Base-by-base conservation (phyloP, 2,797 vertebrate genomes). In the Perodicticus potto region DNA sequence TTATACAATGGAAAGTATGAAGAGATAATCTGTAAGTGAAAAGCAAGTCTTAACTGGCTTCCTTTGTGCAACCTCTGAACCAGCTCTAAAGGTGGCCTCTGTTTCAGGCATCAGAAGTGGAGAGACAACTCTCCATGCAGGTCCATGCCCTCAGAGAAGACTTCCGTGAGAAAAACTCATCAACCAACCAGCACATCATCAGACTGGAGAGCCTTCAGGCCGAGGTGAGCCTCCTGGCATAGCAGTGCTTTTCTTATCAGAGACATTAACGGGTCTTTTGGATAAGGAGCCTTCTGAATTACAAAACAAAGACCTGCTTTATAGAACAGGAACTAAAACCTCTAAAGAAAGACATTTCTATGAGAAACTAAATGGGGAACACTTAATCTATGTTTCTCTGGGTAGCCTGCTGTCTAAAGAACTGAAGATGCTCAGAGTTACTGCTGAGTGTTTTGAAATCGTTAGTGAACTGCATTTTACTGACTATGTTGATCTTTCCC, bases 71-170 rank as follows among this genome's bases (percentile, higher is more conserved):
- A 1, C 43, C 19, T 92, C 84, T 45, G 32, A 81, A 6, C 65
- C 25, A 34, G 45, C 61, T 45, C 59, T 93, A 49, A 72, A 83
- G 86, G 6, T 89, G 73, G 98, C 83, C 43, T 97, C 53, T 98
- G 55, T 97, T 97, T n/a, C 98, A 99, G 99, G 99, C 99, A 0
- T 99, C 99, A 1, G 99, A 99, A 97, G 99, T 99, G 97, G 99
- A 99, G 98, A 99, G 98, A 98, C 99, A 99, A 97, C 99, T 99
- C 98, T 99, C 99, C 97, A 98, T 99, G 99, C 99, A 99, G 99
- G 99, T 99, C 97, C 99, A 99, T 95, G 99, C 99, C 32, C 99
- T 99, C 98, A 98, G 99, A 98, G 99, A 99, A 86, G 99, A 99
- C 98, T 99, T 99, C 96, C 99, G 99, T 97, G 99, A 99, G 98